Evolutionary conservation across 2,888 invertebrate genomes (phyloP).

Genomic region (Adelognathus sp.): DNA sequence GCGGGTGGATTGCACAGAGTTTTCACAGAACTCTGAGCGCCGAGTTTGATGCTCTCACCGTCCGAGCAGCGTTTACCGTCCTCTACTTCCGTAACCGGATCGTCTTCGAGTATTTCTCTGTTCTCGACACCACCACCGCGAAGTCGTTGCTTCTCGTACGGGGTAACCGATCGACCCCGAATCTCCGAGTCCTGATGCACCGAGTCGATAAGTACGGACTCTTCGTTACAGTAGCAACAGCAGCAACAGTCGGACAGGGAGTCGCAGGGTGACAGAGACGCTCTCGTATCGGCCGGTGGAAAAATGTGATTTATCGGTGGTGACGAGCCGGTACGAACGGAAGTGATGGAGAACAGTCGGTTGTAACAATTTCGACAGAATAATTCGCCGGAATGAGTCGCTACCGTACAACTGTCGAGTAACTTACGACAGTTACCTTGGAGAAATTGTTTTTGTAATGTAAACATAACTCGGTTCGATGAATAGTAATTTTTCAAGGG

Average conservation of each 20-base stretch:
- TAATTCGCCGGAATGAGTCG: slow-evolving; percentile 73
- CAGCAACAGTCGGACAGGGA: slow-evolving; percentile 58
- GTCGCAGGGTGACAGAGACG: slow-evolving; percentile 43
- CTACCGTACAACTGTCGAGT: slow-evolving; percentile 73
- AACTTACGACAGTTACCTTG: slow-evolving; percentile 77
- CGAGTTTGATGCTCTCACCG: slow-evolving; percentile 52
- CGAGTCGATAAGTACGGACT: not conserved
- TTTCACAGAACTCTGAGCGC: slow-evolving; percentile 40
- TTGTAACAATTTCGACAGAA: slow-evolving; percentile 76
- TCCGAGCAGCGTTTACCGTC: slow-evolving; percentile 48
- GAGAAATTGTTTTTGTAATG: not conserved
- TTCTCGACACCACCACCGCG: slow-evolving; percentile 63
- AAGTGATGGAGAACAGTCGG: slow-evolving; percentile 57
- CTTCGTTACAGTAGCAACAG: slow-evolving; percentile 42
- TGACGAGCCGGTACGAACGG: slow-evolving; percentile 26
- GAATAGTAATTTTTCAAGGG: too few species aligned
- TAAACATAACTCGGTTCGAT: too few species aligned
- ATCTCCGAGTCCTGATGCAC: not conserved
- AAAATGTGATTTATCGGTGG: not conserved
- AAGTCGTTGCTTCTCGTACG: slow-evolving; percentile 60
- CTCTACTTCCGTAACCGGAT: slow-evolving; percentile 29
- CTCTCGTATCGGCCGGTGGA: slow-evolving; percentile 29
- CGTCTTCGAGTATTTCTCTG: slow-evolving; percentile 14
- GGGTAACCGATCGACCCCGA: slow-evolving; percentile 28
- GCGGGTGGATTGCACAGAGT: slow-evolving; percentile 51